phyloP scores from a whole-genome alignment of 2,888 invertebrate species.

The Rhagium mordax region DNA sequence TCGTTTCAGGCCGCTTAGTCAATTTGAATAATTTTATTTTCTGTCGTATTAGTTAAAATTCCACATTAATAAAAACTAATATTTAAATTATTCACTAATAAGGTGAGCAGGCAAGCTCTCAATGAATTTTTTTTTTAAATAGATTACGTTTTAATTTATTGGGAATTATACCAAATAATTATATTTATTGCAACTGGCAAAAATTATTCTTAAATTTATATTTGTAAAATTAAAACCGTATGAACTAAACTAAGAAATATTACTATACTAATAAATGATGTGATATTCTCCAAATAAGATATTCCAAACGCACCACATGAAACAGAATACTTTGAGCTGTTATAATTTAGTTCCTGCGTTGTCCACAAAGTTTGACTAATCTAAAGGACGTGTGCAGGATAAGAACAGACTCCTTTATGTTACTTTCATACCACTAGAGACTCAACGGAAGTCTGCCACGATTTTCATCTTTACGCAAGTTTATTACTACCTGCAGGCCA shows the following conservation, averaged over 20 bases:
- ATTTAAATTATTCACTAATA: too few relatives aligned
- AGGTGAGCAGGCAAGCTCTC: too few relatives aligned
- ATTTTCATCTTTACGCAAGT: not conserved
- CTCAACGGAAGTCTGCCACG: not conserved
- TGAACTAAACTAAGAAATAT: too few relatives aligned
- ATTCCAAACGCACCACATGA: conserved; percentile 39
- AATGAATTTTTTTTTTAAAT: too few relatives aligned
- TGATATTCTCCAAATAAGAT: conserved; percentile 11
- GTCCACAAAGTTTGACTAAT: conserved; percentile 64
- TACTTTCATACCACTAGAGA: conserved; percentile 13
- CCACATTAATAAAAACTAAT: not conserved
- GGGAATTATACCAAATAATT: too few relatives aligned
- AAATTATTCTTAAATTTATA: too few relatives aligned
- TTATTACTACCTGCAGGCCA: too few relatives aligned
- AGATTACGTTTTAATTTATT: too few relatives aligned
- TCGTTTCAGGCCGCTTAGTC: not conserved
- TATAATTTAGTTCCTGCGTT: conserved; percentile 61
- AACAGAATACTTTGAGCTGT: conserved; percentile 60
- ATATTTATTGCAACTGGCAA: too few relatives aligned
- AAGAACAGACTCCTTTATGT: conserved; percentile 32
- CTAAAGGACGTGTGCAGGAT: conserved; percentile 60
- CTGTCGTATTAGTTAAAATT: not conserved
- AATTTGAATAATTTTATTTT: not conserved
- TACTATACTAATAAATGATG: too few relatives aligned
- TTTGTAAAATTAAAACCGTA: too few relatives aligned